Evolutionary conservation across 2,888 invertebrate genomes (phyloP).

Genomic region (Cheilosia urbana): DNA sequence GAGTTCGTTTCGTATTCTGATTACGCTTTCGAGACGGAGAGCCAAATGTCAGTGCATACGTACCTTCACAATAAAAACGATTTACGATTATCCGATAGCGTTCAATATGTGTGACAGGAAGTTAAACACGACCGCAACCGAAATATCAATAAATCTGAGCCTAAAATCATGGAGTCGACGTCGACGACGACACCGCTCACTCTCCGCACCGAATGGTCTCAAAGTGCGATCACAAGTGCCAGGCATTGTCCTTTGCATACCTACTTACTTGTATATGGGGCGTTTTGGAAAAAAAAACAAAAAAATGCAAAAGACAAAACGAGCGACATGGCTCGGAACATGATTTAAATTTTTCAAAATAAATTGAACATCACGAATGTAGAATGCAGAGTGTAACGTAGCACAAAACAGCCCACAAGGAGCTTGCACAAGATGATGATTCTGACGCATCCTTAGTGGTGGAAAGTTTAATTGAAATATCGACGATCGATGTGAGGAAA

Average conservation of each 20-base stretch:
- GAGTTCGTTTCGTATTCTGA: conserved; percentile 35
- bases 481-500: conserved; percentile 70
- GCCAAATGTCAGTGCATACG: background rate
- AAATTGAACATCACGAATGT: conserved; percentile 66
- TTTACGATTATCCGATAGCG: conserved; percentile 73
- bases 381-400: conserved; percentile 12
- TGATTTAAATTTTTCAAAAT: conserved; percentile 70
- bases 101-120: conserved; percentile 71
- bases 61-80: conserved; percentile 63
- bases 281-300: conserved; percentile 26
- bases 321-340: conserved; percentile 32
- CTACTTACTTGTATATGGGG: too few relatives aligned
- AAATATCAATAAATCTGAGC: conserved; percentile 69
- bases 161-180: conserved; percentile 50
- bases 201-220: background rate
- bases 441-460: conserved; percentile 50
- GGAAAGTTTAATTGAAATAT: conserved; percentile 75
- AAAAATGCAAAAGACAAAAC: conserved; percentile 23
- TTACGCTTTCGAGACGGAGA: conserved; percentile 11
- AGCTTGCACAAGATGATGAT: background rate
- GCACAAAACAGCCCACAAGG: conserved; percentile 14
- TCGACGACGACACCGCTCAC: background rate
- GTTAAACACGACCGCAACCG: conserved; percentile 66
- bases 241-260: conserved; percentile 13
- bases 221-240: conserved; percentile 65